Evolutionary conservation across 2,113 vertebrate genomes (phyloP), one percentile per base, ranked within the genome.

Genomic region (Tympanuchus pallidicinctus): DNA sequence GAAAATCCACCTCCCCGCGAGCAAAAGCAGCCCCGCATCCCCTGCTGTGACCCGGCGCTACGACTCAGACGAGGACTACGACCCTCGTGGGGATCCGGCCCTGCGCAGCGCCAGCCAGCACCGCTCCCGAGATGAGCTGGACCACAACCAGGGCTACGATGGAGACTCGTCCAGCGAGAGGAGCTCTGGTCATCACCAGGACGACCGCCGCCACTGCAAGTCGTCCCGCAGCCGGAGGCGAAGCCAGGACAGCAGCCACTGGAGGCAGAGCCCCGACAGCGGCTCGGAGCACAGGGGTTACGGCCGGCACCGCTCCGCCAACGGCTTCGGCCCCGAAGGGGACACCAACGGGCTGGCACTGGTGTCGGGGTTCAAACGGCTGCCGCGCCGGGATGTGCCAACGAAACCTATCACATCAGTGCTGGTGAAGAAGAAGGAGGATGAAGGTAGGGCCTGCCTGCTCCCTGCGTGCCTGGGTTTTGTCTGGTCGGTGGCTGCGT

Each of bases 281-380:
- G 38, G 69, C 61, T 95, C 69, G 0, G 88, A 88, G 50, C 11
- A 1, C 15, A 90, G 77, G 2, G 90, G 69, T 3, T 57, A 14
- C 1, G 12, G 67, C 27, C n/a, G 6, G 28, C 85, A 20, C 13
- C 16, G 3, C 13, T 88, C 94, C 3, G 1, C 86, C 83, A 79
- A 32, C 0, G 57, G 83, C 38, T 91, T 91, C 1, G 16, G 71
- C 72, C 82, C 77, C 0, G 54, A 88, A 0, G 48, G 86, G 1
- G 95, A 90, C 40, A 54, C 97, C 22, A 79, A 95, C 0, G 98
- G 98, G 40, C 94, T 99, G 71, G 96, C 97, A 2, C 89, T 99
- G 60, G 97, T 99, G 93, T 99, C 99, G 0, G 98, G 98, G 16
- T 99, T 98, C 94, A 99, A 99, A 96, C 96, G 98, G 86, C 97